Conservation (phyloP, 2,113 vertebrate genomes). For the Otus sunia region DNA sequence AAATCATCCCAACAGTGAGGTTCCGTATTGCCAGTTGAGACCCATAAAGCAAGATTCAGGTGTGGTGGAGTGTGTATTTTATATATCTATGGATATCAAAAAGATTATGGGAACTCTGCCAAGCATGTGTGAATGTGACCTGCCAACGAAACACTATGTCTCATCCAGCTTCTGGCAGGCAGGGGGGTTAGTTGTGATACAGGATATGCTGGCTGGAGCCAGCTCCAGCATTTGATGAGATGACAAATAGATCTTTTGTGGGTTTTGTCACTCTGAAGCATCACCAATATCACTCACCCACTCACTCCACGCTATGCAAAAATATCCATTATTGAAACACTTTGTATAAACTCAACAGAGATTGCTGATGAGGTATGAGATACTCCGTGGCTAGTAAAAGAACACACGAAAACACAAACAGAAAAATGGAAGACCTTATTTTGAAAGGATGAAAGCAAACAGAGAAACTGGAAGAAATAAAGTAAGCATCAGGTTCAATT, state of each 20-base stretch:
- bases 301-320: constrained; percentile 47
- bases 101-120: background rate
- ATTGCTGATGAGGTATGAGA: constrained; percentile 43
- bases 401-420: background rate
- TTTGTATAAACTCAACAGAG: constrained; percentile 44
- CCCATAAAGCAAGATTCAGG: background rate
- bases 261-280: background rate
- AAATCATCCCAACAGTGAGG: background rate
- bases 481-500: constrained; percentile 43
- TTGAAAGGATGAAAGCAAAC: constrained; percentile 54
- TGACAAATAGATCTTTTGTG: background rate
- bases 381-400: background rate
- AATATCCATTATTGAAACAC: constrained; percentile 34
- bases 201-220: background rate
- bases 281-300: constrained; percentile 13
- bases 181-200: background rate
- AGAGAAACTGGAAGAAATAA: constrained; percentile 49
- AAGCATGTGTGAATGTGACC: background rate
- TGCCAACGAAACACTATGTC: background rate
- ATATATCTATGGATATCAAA: background rate
- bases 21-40: background rate
- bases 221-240: constrained; percentile 10
- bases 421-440: background rate
- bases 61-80: background rate
- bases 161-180: background rate